Conservation (phyloP, 2,888 invertebrate species). For the Marasmarcha lunaedactyla region DNA sequence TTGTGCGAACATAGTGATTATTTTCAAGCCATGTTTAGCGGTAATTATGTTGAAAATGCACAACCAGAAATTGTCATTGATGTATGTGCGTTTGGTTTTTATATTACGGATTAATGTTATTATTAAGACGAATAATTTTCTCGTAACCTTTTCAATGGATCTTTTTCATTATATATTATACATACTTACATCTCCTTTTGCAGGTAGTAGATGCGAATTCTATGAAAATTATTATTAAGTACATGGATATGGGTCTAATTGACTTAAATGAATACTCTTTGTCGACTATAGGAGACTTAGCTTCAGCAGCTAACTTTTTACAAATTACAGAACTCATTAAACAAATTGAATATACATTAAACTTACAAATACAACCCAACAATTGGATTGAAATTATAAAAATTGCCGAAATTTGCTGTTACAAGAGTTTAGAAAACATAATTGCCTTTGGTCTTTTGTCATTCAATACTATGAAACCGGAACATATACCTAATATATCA, state of each 20-base stretch:
- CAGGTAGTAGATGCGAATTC: slow-evolving; percentile 48
- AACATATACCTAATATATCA: slow-evolving; percentile 31
- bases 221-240: slow-evolving; percentile 41
- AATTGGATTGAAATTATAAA: slow-evolving; percentile 43
- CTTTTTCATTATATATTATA: not conserved
- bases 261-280: slow-evolving; percentile 37
- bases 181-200: slow-evolving; percentile 13
- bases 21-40: slow-evolving; percentile 60
- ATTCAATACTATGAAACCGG: slow-evolving; percentile 38
- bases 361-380: slow-evolving; percentile 26
- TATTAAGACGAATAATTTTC: not conserved
- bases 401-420: slow-evolving; percentile 41
- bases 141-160: not conserved
- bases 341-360: slow-evolving; percentile 44
- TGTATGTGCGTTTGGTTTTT: slow-evolving; percentile 39
- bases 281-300: slow-evolving; percentile 31
- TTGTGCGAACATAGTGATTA: slow-evolving; percentile 53
- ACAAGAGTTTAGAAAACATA: slow-evolving; percentile 28
- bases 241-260: slow-evolving; percentile 43
- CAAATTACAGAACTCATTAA: slow-evolving; percentile 49
- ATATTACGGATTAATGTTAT: not conserved
- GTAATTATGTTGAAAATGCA: slow-evolving; percentile 45
- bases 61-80: slow-evolving; percentile 41
- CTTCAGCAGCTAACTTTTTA: slow-evolving; percentile 43
- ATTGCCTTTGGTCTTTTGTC: slow-evolving; percentile 37